Evolutionary conservation across 1,140 invertebrate genomes (phyloP), one percentile per base, ranked within the genome.

Genomic region (Nephila pilipes): DNA sequence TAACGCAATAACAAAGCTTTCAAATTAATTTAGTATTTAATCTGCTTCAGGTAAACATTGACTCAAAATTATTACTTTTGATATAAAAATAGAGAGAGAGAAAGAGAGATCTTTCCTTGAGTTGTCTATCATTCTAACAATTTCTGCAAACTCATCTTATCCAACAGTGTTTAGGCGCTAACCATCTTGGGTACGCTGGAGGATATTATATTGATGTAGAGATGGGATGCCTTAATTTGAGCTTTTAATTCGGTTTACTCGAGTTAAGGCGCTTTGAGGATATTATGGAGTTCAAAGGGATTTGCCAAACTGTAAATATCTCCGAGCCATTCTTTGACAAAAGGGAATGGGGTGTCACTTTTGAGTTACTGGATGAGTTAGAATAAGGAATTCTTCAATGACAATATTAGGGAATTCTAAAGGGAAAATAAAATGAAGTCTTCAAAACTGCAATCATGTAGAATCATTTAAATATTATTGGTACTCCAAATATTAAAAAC

Each of bases 221-320:
- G 81, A 36, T 29, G 69, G 32, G 29, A 12, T 14, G 81, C 38
- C 54, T 83, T 83, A 20, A 55, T 55, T 55, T 54, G 5, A 83
- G 46, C 81, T 83, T 83, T 83, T 83, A 83, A 83, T 83, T 83
- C 46, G 81, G 55, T 83, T 83, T 83, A 25, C 8, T 5, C 8
- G 2, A 14, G 10, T 22, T 55, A 29, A 55, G 54, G 25, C 46
- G 22, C 46, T 83, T 57, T 83, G n/a, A 55, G 25, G 81, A 57
- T 54, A 83, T 83, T 83, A 83, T 83, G 22, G 25, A 83, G 80
- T n/a, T 83, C 81, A 83, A 83, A 83, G 81, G 46, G 81, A 83
- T 83, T 83, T 83, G 14, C 81, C 54, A 54, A 55, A 29, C 46
- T 32, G 46, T 83, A 55, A 54, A 83, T 46, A 55, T 55, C 81